These are phyloP conservation scores for Cydia amplana DNA, from an alignment of 1,140 invertebrate genomes.

Conservation along the genomic window DNA sequence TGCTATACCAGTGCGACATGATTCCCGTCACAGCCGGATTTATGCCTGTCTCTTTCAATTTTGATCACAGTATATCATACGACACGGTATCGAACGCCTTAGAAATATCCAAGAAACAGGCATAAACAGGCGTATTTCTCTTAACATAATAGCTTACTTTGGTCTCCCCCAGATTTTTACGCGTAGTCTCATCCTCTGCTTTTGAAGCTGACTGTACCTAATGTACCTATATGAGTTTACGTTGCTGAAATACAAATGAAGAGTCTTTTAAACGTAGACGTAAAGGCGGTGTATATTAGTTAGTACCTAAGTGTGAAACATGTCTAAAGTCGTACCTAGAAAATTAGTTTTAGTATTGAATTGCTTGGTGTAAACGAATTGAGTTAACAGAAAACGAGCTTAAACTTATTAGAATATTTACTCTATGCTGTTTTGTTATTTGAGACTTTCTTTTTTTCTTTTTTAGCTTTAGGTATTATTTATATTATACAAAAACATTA, in stretches of 20 bases:
- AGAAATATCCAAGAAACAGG: no score
- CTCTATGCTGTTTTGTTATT: neutral
- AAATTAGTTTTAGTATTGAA: neutral
- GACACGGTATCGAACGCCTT: no score
- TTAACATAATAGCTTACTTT: no score
- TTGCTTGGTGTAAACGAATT: neutral
- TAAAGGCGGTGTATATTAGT: neutral
- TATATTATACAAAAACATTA: no score
- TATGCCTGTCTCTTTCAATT: no score
- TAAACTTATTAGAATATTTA: neutral
- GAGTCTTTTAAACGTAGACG: neutral
- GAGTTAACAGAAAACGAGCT: neutral
- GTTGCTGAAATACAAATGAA: slow-evolving; percentile 12
- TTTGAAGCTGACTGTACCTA: neutral
- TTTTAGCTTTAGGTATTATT: no score
- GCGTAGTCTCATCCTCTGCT: neutral
- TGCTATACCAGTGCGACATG: no score
- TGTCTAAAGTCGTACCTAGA: neutral
- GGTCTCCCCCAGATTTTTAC: no score
- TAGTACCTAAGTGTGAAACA: neutral
- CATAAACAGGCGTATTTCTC: no score
- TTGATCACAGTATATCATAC: no score
- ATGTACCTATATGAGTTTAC: neutral
- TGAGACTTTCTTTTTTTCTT: neutral
- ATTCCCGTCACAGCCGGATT: no score